phyloP scores from a whole-genome alignment of 2,888 invertebrate species.

The Brachyptera putata region DNA sequence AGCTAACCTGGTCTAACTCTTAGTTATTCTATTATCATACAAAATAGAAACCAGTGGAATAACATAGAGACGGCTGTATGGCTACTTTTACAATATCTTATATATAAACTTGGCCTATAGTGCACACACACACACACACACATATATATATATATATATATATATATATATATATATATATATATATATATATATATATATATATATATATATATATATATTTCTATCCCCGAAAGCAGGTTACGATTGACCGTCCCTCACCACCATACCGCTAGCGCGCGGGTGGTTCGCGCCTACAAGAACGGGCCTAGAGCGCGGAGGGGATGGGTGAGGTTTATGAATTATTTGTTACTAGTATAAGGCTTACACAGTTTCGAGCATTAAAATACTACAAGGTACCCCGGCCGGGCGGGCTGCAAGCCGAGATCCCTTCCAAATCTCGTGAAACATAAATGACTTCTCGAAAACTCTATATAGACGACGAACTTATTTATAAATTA shows the following conservation, averaged over 20 bases:
- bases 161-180: no score
- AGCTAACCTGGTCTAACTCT: conserved; percentile 34
- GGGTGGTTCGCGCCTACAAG: no score
- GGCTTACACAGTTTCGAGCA: conserved; percentile 29
- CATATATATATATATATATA: no score
- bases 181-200: no score
- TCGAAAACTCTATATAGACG: conserved; percentile 34
- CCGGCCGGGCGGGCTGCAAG: conserved; percentile 17
- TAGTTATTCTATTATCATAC: conserved; percentile 35
- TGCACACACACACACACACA: no score
- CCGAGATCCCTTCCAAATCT: conserved; percentile 30
- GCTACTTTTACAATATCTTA: conserved; percentile 31
- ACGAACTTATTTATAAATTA: conserved; percentile 34
- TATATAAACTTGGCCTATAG: conserved; percentile 14
- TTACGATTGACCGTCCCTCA: no score
- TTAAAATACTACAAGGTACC: conserved; percentile 32
- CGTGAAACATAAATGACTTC: conserved; percentile 31
- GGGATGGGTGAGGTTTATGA: no score
- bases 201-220: no score
- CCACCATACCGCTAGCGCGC: no score
- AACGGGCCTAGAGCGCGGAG: no score
- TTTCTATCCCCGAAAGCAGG: no score
- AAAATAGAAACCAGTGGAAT: conserved; percentile 28
- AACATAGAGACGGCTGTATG: conserved; percentile 2
- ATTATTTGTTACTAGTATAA: conserved; percentile 14